A percentile compares a stretch with the other conserved stretches of the same genome.
Conservation (phyloP, 2,797 vertebrate species). For the Spheniscus humboldti region DNA sequence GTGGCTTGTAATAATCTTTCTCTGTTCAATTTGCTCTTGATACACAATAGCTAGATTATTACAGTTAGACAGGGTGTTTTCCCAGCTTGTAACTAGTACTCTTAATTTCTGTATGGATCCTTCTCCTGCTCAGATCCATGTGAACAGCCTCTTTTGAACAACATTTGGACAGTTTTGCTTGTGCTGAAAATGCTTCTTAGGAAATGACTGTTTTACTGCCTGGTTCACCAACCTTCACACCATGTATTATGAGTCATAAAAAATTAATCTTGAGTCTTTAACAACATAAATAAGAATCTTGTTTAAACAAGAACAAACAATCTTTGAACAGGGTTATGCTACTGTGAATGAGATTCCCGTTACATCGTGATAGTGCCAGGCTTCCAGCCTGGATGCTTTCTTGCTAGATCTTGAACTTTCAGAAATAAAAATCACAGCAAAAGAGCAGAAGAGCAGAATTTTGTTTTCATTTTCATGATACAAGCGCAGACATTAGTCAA, state of each 20-base stretch:
- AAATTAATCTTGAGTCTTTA: conserved; percentile 59
- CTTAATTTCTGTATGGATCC: not conserved
- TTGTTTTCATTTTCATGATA: not conserved
- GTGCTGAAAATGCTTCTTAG: not conserved
- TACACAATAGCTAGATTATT: not conserved
- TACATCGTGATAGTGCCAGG: not conserved
- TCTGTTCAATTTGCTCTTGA: not conserved
- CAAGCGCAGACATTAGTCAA: not conserved
- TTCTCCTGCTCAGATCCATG: not conserved
- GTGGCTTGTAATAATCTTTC: not conserved
- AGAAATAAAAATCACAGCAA: not conserved
- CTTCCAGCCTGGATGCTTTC: not conserved
- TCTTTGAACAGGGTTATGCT: not conserved
- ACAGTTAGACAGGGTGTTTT: not conserved
- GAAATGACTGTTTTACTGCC: not conserved
- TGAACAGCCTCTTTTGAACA: not conserved
- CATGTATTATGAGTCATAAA: conserved; percentile 55
- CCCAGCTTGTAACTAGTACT: not conserved
- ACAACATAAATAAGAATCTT: conserved; percentile 57
- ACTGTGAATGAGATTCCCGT: conserved; percentile 16
- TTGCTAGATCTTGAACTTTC: not conserved
- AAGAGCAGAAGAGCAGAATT: not conserved
- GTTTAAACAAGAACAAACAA: conserved; percentile 58
- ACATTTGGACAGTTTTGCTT: not conserved
- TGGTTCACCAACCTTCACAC: conserved; percentile 9